Evolutionary conservation across 1,140 invertebrate species (phyloP), one percentile per base, ranked within the genome.

Genomic region (Aethina tumida): DNA sequence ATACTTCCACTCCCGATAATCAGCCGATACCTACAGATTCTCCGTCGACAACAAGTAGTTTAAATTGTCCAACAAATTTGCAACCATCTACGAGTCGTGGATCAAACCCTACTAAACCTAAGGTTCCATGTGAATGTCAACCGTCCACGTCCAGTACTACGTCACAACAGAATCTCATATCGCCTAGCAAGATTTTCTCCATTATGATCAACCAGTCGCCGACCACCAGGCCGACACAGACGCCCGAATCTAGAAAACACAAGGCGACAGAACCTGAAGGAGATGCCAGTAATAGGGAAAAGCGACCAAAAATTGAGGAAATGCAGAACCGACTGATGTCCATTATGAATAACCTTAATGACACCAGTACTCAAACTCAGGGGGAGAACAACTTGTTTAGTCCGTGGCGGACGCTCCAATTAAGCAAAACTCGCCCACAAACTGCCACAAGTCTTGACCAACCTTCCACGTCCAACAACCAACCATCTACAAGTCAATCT

Each of bases 121-220:
- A n/a, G n/a, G n/a, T n/a, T n/a, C n/a, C n/a, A n/a, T n/a, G n/a
- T n/a, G n/a, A n/a, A n/a, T n/a, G n/a, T n/a, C n/a, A n/a, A n/a
- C 12, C 28, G 14, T 27, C 24, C 24, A 15, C n/a, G 26, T 13
- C 17, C 2, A 41, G 38, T 4, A 33, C 37, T 15, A 43, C 46
- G 7, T n/a, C n/a, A n/a, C n/a, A n/a, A n/a, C 47, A 49, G 27
- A 35, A 31, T 24, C 30, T 53, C 5, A 39, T 53, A 5, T 49
- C 47, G 17, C 52, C 52, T 8, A 53, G 52, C 34, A 37, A 49
- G 10, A 51, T 53, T 26, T 43, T 53, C 34, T 43, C 48, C 9
- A 43, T 51, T 19, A 40, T 35, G 14, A 44, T 36, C 27, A 50
- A 49, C 39, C 49, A 48, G 3, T 40, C 40, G 12, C 49, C 39